These are phyloP conservation scores for Tipula confusa DNA, from an alignment of 2,888 invertebrate genomes.

Conservation along the genomic window DNA sequence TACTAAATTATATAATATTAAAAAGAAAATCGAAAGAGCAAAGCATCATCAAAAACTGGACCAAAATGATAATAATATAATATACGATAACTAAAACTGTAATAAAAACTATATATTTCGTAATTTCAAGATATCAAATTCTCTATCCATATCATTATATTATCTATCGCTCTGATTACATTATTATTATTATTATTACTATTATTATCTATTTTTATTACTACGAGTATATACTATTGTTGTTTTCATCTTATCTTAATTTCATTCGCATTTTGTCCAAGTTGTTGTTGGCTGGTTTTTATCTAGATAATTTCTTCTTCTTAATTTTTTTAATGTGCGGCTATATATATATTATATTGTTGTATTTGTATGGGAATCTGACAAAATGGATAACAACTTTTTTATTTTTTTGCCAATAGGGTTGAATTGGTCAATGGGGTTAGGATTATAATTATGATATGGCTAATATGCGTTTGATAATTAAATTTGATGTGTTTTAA, in stretches of 20 bases:
- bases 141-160: background rate
- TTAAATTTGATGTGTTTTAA: too few relatives aligned
- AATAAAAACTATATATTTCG: conserved; percentile 13
- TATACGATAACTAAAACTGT: background rate
- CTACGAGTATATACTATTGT: background rate
- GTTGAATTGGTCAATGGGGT: background rate
- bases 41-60: conserved; percentile 20
- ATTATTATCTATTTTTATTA: background rate
- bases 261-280: background rate
- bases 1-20: background rate
- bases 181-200: background rate
- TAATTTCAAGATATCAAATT: background rate
- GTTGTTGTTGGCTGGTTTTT: background rate
- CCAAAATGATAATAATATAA: background rate
- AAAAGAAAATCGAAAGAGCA: background rate
- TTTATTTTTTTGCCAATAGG: background rate
- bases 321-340: background rate
- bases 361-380: background rate
- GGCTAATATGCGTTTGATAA: background rate
- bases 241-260: conserved; percentile 25
- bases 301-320: background rate
- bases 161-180: conserved; percentile 4
- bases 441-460: background rate
- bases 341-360: background rate
- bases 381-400: background rate